Evolutionary conservation across 2,888 invertebrate genomes (phyloP).

Genomic region (Tridacna gigas): DNA sequence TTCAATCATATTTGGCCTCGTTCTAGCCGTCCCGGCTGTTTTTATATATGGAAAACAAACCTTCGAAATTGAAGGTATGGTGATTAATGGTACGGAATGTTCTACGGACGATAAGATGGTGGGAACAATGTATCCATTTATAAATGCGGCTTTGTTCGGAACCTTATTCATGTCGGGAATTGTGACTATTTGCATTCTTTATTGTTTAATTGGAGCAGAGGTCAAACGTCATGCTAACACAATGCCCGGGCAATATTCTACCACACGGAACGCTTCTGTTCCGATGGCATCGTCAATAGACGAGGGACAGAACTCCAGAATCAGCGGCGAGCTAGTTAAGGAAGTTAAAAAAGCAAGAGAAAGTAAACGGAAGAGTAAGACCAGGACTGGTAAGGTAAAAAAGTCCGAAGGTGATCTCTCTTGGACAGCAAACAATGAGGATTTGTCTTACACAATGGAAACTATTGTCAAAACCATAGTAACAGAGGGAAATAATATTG

Average conservation of each 20-base stretch:
- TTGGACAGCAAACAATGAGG: conserved; percentile 31
- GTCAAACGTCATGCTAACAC: conserved; percentile 51
- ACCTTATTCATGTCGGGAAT: conserved; percentile 57
- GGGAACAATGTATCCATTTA: conserved; percentile 59
- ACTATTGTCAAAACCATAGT: not conserved
- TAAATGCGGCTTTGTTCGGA: conserved; percentile 54
- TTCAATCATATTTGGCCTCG: conserved; percentile 45
- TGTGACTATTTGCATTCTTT: conserved; percentile 55
- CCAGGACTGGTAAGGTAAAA: not conserved
- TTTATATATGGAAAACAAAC: conserved; percentile 66
- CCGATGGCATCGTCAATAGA: conserved; percentile 48
- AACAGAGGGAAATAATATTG: not conserved
- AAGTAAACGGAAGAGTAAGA: conserved; percentile 16
- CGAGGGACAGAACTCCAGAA: conserved; percentile 18
- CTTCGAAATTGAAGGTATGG: conserved; percentile 50
- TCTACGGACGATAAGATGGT: conserved; percentile 65
- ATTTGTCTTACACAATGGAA: conserved; percentile 34
- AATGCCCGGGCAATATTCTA: conserved; percentile 31
- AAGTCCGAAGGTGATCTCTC: conserved; percentile 25
- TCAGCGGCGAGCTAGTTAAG: conserved; percentile 19
- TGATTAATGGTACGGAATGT: conserved; percentile 66
- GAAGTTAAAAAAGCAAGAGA: not conserved
- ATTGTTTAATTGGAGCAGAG: conserved; percentile 63
- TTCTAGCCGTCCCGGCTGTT: conserved; percentile 57
- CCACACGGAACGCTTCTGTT: conserved; percentile 31